Percentiles rank a stretch among this genome's conserved stretches.
Evolutionary conservation across 2,797 vertebrate species (phyloP).

Genomic region (Phaenicophaeus curvirostris): DNA sequence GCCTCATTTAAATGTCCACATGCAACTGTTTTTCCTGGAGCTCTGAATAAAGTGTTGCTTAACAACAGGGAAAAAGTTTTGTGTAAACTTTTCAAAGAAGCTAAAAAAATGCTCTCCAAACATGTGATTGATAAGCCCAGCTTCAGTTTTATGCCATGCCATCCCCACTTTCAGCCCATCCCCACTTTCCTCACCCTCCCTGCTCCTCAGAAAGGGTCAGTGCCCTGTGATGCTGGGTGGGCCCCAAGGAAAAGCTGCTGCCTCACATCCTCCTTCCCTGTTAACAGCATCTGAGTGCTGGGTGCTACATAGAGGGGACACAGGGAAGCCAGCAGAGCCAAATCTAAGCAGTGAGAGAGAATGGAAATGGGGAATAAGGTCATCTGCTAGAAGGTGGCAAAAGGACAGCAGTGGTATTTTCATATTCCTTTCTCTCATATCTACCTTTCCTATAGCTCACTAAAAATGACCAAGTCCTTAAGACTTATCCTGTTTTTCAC

Average conservation of each 20-base stretch:
- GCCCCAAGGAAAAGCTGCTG: not conserved
- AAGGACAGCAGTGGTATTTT: not conserved
- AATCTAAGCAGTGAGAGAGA: not conserved
- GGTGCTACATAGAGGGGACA: not conserved
- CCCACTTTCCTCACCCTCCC: not conserved
- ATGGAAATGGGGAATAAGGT: not conserved
- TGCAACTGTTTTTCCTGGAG: not conserved
- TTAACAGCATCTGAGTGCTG: not conserved
- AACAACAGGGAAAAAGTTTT: not conserved
- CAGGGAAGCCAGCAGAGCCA: not conserved
- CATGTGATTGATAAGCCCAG: fast-evolving
- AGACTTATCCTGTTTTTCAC: not conserved
- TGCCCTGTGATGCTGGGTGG: not conserved
- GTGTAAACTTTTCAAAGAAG: not conserved
- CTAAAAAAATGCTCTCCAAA: not conserved
- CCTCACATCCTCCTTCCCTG: not conserved
- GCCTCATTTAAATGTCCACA: not conserved
- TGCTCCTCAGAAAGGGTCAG: not conserved
- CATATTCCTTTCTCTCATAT: not conserved
- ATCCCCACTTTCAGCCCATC: not conserved
- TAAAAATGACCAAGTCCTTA: not conserved
- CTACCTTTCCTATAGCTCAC: not conserved
- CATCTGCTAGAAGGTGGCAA: not conserved
- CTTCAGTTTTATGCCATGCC: not conserved
- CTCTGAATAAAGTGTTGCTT: not conserved